Evolutionary conservation across 2,888 invertebrate genomes (phyloP).

Genomic region (Hoplodrina ambigua): DNA sequence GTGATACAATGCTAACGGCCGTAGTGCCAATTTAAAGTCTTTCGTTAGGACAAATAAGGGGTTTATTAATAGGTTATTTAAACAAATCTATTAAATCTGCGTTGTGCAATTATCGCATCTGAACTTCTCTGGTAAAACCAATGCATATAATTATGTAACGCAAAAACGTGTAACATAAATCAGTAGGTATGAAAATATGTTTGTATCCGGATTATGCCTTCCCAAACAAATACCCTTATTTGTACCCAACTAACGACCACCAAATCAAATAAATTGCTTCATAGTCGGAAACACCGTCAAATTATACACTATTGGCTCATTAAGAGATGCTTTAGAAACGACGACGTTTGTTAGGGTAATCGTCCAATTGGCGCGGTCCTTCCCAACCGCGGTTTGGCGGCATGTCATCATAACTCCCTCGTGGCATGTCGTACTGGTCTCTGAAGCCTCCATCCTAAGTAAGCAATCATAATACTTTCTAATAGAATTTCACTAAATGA

Average conservation of each 20-base stretch:
- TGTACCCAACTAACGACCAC: constrained; percentile 65
- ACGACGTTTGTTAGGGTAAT: constrained; percentile 92
- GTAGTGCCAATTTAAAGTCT: constrained; percentile 46
- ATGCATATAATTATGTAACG: not conserved
- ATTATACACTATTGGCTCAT: constrained; percentile 50
- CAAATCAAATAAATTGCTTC: constrained; percentile 46
- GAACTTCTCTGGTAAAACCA: not conserved
- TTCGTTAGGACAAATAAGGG: constrained; percentile 67
- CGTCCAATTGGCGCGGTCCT: constrained; percentile 90
- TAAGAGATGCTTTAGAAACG: constrained; percentile 87
- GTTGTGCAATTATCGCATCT: not conserved
- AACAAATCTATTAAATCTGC: not conserved
- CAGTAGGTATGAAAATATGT: not conserved
- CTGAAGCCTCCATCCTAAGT: constrained; percentile 90
- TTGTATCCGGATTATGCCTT: constrained; percentile 12
- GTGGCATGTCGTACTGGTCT: constrained; percentile 89
- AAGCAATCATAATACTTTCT: constrained; percentile 88
- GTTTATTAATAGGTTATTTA: constrained; percentile 8
- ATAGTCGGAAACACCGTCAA: constrained; percentile 43
- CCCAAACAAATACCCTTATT: constrained; percentile 47
- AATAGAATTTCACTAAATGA: constrained; percentile 76
- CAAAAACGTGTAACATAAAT: constrained; percentile 4
- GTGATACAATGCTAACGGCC: constrained; percentile 56
- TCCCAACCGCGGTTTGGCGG: constrained; percentile 90
- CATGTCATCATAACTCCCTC: constrained; percentile 87